Percentiles rank a stretch among this genome's conserved stretches.
Evolutionary conservation across 2,888 invertebrate species (phyloP).

Genomic region (Petrolisthes manimaculis): DNA sequence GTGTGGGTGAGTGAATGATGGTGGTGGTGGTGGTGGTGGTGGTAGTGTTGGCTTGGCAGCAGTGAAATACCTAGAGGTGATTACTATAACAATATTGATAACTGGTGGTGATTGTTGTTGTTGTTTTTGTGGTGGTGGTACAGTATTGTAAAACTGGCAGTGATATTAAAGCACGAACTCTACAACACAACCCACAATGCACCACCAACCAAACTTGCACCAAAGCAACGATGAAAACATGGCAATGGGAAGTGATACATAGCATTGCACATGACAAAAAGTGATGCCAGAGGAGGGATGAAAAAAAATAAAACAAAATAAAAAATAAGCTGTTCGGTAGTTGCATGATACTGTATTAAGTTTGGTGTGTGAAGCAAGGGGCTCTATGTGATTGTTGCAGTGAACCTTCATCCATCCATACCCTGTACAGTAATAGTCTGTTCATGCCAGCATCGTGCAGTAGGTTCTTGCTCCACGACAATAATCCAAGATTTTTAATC

Average conservation of each 20-base stretch:
- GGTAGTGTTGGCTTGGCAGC: not conserved
- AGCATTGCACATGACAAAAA: not conserved
- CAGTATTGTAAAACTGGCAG: constrained; percentile 39
- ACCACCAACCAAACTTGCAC: constrained; percentile 54
- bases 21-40: constrained; percentile 20
- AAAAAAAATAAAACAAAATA: not conserved
- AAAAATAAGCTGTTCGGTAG: not conserved
- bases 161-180: constrained; percentile 59
- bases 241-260: not conserved
- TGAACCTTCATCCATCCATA: not conserved
- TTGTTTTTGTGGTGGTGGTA: constrained; percentile 42
- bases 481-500: too few relatives aligned
- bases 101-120: not conserved
- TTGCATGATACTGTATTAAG: constrained; percentile 2
- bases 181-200: constrained; percentile 58
- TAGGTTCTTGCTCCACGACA: too few relatives aligned
- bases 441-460: constrained; percentile 16
- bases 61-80: not conserved
- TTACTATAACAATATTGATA: not conserved
- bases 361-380: not conserved
- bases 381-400: not conserved
- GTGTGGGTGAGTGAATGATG: constrained; percentile 16
- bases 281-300: not conserved
- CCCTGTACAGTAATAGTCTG: not conserved
- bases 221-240: constrained; percentile 34